A percentile compares a stretch with the other conserved stretches of the same genome.
phyloP scores from a whole-genome alignment of 2,797 vertebrate genomes.

The Parotocinclus haroldoi region DNA sequence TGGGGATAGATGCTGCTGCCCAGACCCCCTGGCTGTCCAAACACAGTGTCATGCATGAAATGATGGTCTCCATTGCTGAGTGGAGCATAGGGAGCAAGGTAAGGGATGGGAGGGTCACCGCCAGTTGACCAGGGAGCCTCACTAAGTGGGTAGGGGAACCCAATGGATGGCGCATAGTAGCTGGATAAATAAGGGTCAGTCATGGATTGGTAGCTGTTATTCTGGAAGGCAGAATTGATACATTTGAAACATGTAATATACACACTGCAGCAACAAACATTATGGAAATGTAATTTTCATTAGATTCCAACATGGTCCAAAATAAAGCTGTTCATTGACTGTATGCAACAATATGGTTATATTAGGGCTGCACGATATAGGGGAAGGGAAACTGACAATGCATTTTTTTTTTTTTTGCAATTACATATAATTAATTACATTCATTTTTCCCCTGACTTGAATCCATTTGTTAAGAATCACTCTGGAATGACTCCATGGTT shows the following conservation, averaged over 20 bases:
- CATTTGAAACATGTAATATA: no score
- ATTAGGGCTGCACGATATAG: no score
- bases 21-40: conserved; percentile 92
- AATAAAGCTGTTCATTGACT: neutral
- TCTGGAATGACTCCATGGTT: no score
- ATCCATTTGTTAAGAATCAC: no score
- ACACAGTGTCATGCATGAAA: conserved; percentile 97
- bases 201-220: conserved; percentile 98
- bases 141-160: conserved; percentile 94
- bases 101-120: conserved; percentile 94
- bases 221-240: conserved; percentile 67
- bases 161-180: conserved; percentile 96
- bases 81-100: conserved; percentile 95
- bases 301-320: no score
- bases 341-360: no score
- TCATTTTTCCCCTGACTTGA: no score
- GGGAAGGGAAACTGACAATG: no score
- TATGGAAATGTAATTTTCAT: no score
- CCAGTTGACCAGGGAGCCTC: conserved; percentile 98
- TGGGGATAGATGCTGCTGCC: conserved; percentile 93
- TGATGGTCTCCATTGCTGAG: conserved; percentile 98
- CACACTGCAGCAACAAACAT: no score
- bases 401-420: no score
- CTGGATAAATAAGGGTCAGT: conserved; percentile 96
- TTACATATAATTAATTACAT: no score